A percentile compares a stretch with the other conserved stretches of the same genome.
These are phyloP conservation scores for Agapornis canus DNA, from an alignment of 2,797 vertebrate genomes.

Conservation along the genomic window DNA sequence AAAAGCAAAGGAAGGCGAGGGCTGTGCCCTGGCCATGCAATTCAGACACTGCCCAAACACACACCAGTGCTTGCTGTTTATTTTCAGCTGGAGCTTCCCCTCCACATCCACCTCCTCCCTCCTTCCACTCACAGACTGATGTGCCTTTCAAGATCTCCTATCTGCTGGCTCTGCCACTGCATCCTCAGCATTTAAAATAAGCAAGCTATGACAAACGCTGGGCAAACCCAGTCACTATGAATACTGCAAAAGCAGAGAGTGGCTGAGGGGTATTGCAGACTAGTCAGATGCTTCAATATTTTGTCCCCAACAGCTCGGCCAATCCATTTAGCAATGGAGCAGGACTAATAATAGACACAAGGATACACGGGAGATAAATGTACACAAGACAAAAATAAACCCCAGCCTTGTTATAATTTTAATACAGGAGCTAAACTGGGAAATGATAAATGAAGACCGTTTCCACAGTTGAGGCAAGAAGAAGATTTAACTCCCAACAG, in stretches of 20 bases:
- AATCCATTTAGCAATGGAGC: conserved; percentile 56
- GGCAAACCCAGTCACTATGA: background rate
- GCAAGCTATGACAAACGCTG: background rate
- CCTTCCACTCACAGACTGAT: background rate
- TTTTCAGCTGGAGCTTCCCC: conserved; percentile 36
- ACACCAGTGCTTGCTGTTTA: background rate
- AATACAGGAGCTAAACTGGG: conserved; percentile 53
- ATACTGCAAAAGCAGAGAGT: background rate
- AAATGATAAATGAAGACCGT: conserved; percentile 44
- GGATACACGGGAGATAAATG: conserved; percentile 60
- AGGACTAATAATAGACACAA: conserved; percentile 55
- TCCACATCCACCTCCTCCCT: conserved; percentile 12
- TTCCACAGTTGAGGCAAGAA: conserved; percentile 29
- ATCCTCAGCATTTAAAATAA: background rate
- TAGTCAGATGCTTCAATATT: conserved; percentile 5
- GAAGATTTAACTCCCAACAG: conserved; percentile 35
- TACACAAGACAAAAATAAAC: conserved; percentile 65
- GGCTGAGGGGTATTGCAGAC: background rate
- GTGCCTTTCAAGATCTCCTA: background rate
- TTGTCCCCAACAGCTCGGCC: conserved; percentile 52
- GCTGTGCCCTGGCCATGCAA: background rate
- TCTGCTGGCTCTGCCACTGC: conserved; percentile 32
- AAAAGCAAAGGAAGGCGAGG: background rate
- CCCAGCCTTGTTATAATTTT: conserved; percentile 57
- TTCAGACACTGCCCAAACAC: background rate